These are phyloP conservation scores for Drosophila sturtevanti DNA, from an alignment of 1,140 invertebrate genomes.

Conservation along the genomic window DNA sequence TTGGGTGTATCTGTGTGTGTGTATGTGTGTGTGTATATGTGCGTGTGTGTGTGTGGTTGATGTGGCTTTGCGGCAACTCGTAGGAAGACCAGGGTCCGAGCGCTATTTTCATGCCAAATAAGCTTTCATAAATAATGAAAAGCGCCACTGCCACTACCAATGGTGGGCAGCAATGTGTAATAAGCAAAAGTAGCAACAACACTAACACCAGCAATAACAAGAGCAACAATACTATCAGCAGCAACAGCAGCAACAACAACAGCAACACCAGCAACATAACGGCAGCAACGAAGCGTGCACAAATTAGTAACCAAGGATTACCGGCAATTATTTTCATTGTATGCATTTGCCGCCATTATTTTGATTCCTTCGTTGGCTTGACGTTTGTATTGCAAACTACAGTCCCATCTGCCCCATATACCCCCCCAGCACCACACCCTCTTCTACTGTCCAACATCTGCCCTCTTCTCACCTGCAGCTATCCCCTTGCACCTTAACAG, in stretches of 20 bases:
- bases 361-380: slow-evolving; percentile 76
- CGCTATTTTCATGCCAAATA: slow-evolving; percentile 67
- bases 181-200: slow-evolving; percentile 40
- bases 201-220: neutral
- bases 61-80: slow-evolving; percentile 33
- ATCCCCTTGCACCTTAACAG: neutral
- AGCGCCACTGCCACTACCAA: slow-evolving; percentile 47
- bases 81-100: slow-evolving; percentile 11
- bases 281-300: slow-evolving; percentile 36
- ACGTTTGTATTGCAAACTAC: slow-evolving; percentile 13
- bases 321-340: slow-evolving; percentile 77
- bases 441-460: neutral
- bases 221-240: neutral
- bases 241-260: slow-evolving; percentile 31
- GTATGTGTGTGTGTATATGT: slow-evolving; percentile 5
- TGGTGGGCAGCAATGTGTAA: slow-evolving; percentile 44
- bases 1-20: neutral
- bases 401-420: neutral
- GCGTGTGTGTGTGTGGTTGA: slow-evolving; percentile 11
- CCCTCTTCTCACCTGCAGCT: neutral
- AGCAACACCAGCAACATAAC: slow-evolving; percentile 32
- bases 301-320: slow-evolving; percentile 78
- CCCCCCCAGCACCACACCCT: neutral
- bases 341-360: slow-evolving; percentile 75
- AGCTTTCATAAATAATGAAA: slow-evolving; percentile 76